Evolutionary conservation across 2,888 invertebrate genomes (phyloP).

Genomic region (Philopedon plagiatum): DNA sequence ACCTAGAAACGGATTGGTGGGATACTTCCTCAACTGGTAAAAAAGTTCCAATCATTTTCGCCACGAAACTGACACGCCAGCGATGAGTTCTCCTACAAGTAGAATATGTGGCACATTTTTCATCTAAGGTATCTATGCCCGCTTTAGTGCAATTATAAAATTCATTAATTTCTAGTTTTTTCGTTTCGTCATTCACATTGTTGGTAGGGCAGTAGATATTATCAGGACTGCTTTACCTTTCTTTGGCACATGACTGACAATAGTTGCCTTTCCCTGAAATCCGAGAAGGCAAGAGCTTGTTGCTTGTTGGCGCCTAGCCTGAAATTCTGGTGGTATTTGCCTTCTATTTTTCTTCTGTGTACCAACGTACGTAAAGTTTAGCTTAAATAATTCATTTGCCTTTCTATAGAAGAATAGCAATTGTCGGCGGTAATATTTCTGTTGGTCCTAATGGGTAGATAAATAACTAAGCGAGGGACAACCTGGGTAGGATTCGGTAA

Average conservation of each 20-base stretch:
- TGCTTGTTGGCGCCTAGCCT: not conserved
- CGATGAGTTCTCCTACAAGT: not conserved
- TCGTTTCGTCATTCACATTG: not conserved
- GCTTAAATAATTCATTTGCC: not conserved
- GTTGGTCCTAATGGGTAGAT: not conserved
- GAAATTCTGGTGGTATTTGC: not conserved
- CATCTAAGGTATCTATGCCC: not conserved
- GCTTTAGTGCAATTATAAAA: not conserved
- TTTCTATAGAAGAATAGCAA: not conserved
- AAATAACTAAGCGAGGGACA: not conserved
- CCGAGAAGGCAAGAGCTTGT: not conserved
- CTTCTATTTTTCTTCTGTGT: not conserved
- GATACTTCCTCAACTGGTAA: not conserved
- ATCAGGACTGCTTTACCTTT: not conserved
- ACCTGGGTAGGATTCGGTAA: not conserved
- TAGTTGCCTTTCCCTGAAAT: not conserved
- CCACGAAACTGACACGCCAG: not conserved
- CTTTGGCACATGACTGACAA: not conserved
- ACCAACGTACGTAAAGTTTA: not conserved
- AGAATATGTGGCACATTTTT: too few relatives aligned
- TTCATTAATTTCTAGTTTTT: not conserved
- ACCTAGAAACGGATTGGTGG: not conserved
- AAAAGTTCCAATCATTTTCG: constrained; percentile 1
- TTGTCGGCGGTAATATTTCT: not conserved
- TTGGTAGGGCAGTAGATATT: not conserved